Percentiles rank a stretch among this genome's conserved stretches.
Evolutionary conservation across 2,797 vertebrate species (phyloP).

Genomic region (Phoxinus dragarum): DNA sequence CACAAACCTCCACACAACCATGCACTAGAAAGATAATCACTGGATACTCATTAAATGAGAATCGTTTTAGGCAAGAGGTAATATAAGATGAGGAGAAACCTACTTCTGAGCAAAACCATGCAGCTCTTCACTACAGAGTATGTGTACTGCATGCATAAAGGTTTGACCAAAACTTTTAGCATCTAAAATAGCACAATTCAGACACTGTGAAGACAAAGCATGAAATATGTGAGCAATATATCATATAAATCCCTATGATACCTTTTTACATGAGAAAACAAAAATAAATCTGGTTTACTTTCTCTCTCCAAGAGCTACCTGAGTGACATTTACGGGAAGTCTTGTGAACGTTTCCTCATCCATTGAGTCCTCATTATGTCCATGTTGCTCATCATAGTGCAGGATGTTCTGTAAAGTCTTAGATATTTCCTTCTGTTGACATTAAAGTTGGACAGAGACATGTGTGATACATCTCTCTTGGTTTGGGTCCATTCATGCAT

Average conservation of each 20-base stretch:
- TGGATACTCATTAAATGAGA: not conserved
- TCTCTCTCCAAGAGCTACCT: slow-evolving; percentile 60
- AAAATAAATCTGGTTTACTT: not conserved
- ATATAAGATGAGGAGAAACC: slow-evolving; percentile 14
- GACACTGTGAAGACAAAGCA: slow-evolving; percentile 58
- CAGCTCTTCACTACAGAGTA: slow-evolving; percentile 68
- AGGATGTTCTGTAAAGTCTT: slow-evolving; percentile 59
- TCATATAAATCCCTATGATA: not conserved
- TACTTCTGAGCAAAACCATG: slow-evolving; percentile 64
- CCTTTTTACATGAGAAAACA: not conserved
- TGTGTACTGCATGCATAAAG: slow-evolving; percentile 33
- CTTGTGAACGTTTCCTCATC: slow-evolving; percentile 62
- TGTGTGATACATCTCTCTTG: not conserved
- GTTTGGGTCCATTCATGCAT: not conserved
- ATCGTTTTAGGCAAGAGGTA: not conserved
- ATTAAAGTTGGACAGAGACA: slow-evolving; percentile 16
- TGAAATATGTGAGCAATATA: not conserved
- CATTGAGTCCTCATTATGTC: not conserved
- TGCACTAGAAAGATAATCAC: not conserved
- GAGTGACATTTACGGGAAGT: slow-evolving; percentile 70
- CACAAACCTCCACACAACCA: too few species aligned
- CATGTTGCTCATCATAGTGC: not conserved
- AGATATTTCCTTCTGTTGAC: slow-evolving; percentile 56
- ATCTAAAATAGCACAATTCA: slow-evolving; percentile 23
- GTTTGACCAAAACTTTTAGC: slow-evolving; percentile 32